Conservation (phyloP, 2,797 vertebrate genomes). For the Forpus xanthops region DNA sequence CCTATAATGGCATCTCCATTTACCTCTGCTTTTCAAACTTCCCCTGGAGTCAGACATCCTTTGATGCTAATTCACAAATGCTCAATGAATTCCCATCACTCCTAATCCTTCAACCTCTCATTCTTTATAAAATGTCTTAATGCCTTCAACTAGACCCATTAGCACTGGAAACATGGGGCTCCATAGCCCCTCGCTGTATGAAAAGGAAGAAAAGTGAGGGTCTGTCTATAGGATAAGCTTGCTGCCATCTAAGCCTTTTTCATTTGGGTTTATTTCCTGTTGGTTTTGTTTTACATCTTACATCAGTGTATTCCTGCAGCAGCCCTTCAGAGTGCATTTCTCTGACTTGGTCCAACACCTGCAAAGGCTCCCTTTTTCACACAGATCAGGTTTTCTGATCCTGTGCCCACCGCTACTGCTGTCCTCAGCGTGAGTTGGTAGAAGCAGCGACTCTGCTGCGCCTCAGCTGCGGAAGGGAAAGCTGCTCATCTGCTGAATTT, state of each 20-base stretch:
- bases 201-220: slow-evolving; percentile 26
- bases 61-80: slow-evolving; percentile 32
- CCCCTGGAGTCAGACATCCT: slow-evolving; percentile 47
- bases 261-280: slow-evolving; percentile 31
- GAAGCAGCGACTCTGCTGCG: not conserved
- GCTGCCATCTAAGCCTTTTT: slow-evolving; percentile 1
- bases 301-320: not conserved
- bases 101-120: slow-evolving; percentile 63
- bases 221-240: slow-evolving; percentile 26
- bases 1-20: slow-evolving; percentile 3
- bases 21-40: slow-evolving; percentile 42
- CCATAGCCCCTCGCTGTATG: slow-evolving; percentile 12
- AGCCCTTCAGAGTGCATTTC: not conserved
- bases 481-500: not conserved
- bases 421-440: fast-evolving
- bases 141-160: slow-evolving; percentile 57
- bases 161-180: slow-evolving; percentile 44
- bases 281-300: not conserved
- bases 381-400: not conserved
- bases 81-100: slow-evolving; percentile 44
- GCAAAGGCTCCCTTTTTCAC: not conserved
- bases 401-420: not conserved
- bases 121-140: slow-evolving; percentile 66
- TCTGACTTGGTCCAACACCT: not conserved
- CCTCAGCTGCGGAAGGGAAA: fast-evolving